phyloP scores from a whole-genome alignment of 1,140 invertebrate genomes.

The Aphis craccivora region DNA sequence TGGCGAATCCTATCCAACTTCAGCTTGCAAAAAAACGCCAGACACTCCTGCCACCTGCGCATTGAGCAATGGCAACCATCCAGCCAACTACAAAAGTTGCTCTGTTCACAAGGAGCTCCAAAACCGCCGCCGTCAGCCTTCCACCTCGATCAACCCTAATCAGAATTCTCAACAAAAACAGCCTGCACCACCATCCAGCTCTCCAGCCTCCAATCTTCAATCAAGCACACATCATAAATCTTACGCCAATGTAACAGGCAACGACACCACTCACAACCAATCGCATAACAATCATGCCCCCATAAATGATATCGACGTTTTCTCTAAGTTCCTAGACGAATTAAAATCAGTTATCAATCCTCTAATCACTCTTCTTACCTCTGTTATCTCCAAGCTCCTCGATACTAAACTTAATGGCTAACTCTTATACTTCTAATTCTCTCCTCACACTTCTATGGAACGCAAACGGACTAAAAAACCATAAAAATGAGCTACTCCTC shows the following conservation, averaged over 20 bases:
- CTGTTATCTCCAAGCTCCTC: no score
- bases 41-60: slow-evolving; percentile 17
- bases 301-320: no score
- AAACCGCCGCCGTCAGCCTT: not conserved
- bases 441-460: no score
- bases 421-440: no score
- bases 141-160: not conserved
- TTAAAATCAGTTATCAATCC: no score
- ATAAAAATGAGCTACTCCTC: no score
- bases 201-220: not conserved
- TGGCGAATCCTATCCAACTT: not conserved
- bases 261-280: no score
- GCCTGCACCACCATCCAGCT: not conserved
- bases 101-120: not conserved
- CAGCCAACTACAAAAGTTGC: not conserved
- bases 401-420: no score
- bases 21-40: not conserved
- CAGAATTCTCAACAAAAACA: not conserved
- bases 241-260: not conserved
- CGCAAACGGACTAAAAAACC: no score
- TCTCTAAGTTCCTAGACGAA: no score
- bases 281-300: no score
- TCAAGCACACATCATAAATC: not conserved
- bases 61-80: not conserved
- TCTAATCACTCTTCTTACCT: no score